Conservation (phyloP, 2,888 invertebrate species). For the Synergus itoensis region DNA sequence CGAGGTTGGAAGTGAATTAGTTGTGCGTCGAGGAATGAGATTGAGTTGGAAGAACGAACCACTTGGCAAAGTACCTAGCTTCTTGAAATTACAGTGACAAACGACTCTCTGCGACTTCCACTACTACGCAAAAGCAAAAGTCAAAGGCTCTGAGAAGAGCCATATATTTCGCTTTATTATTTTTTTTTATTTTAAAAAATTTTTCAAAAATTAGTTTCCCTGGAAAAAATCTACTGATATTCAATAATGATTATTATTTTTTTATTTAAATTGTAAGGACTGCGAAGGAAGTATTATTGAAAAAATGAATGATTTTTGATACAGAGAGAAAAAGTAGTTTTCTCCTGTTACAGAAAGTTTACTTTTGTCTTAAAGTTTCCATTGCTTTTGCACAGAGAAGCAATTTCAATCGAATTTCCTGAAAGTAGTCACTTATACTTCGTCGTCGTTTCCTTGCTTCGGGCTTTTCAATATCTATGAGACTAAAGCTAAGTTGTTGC, state of each 20-base stretch:
- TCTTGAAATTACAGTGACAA: constrained; percentile 4
- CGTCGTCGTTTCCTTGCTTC: constrained; percentile 14
- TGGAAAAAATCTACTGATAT: not conserved
- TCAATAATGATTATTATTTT: too few species aligned
- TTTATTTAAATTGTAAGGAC: too few species aligned
- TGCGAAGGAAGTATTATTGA: too few species aligned
- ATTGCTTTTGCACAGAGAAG: not conserved
- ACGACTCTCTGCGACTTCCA: not conserved
- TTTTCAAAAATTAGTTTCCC: not conserved
- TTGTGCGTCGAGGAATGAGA: not conserved
- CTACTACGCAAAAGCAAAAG: not conserved
- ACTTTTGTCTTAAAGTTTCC: constrained; percentile 19
- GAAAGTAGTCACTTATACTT: constrained; percentile 34
- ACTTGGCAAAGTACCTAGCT: constrained; percentile 8
- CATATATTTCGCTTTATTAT: not conserved
- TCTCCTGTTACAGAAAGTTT: not conserved
- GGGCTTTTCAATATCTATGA: constrained; percentile 25
- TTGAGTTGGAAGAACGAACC: not conserved
- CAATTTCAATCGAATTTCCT: constrained; percentile 37
- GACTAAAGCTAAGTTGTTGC: constrained; percentile 20
- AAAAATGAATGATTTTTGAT: not conserved
- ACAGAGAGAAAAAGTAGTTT: not conserved
- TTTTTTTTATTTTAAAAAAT: not conserved
- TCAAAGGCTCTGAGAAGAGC: not conserved
- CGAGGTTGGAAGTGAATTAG: not conserved